Conservation (phyloP, 2,888 invertebrate genomes). For the Archaeoteleia sp. region DNA sequence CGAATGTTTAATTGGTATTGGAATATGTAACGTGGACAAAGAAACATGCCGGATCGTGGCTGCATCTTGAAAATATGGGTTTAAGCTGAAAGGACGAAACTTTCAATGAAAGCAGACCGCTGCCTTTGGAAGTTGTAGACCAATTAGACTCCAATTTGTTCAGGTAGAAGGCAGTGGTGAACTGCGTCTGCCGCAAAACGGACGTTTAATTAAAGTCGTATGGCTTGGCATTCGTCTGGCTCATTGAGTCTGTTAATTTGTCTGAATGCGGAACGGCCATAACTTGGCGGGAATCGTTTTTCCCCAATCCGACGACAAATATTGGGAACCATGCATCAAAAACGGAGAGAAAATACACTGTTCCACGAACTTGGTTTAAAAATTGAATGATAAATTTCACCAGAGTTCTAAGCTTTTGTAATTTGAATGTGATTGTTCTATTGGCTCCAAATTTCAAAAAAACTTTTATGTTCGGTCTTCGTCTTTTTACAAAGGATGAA, state of each 20-base stretch:
- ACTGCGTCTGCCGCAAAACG: conserved; percentile 59
- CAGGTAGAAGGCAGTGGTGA: conserved; percentile 54
- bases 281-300: conserved; percentile 23
- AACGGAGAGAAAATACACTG: too few relatives aligned
- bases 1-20: conserved; percentile 4
- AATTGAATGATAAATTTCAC: too few relatives aligned
- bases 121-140: conserved; percentile 63
- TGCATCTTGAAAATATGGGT: conserved; percentile 18
- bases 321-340: neutral
- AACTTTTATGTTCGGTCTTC: conserved; percentile 3
- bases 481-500: conserved; percentile 17
- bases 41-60: neutral
- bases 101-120: conserved; percentile 61
- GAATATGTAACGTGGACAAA: conserved; percentile 1
- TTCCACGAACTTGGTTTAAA: neutral
- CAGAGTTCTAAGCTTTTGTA: too few relatives aligned
- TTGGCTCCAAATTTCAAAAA: neutral
- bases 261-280: conserved; percentile 38
- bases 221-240: conserved; percentile 54
- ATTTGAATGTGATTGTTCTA: neutral
- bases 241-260: conserved; percentile 51
- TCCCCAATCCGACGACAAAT: conserved; percentile 3
- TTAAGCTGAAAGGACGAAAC: conserved; percentile 44
- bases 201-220: conserved; percentile 66
- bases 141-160: conserved; percentile 67